Percentiles rank a stretch among this genome's conserved stretches.
These are phyloP conservation scores for Halocynthia roretzi DNA, from an alignment of 23 tunicate genomes.

Conservation along the genomic window DNA sequence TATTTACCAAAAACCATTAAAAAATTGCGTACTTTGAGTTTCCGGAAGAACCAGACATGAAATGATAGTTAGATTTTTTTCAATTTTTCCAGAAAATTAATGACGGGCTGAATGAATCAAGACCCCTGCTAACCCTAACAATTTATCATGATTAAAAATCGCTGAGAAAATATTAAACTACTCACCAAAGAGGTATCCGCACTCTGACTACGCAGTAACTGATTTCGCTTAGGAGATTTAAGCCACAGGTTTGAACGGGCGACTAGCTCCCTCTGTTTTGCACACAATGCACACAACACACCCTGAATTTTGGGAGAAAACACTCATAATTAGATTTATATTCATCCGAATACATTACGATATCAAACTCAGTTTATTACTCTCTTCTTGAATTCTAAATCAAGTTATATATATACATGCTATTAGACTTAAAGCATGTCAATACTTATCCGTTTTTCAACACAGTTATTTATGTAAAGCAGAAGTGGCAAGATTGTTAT, in stretches of 20 bases:
- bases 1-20: too few relatives aligned
- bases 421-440: too few relatives aligned
- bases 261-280: conserved; percentile 70
- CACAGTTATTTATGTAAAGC: too few relatives aligned
- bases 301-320: conserved; percentile 1
- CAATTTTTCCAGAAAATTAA: not conserved
- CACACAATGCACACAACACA: conserved; percentile 40
- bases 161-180: not conserved
- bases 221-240: conserved; percentile 14
- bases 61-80: not conserved
- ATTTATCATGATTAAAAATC: not conserved
- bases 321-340: not conserved
- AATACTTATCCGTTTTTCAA: too few relatives aligned
- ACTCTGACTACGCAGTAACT: conserved; percentile 54
- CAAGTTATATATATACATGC: too few relatives aligned
- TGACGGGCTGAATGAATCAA: too few relatives aligned
- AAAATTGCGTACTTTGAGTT: too few relatives aligned
- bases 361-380: too few relatives aligned
- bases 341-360: not conserved
- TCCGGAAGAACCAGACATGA: too few relatives aligned
- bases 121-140: too few relatives aligned
- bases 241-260: conserved; percentile 64
- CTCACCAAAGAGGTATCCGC: conserved; percentile 27
- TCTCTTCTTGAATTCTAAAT: too few relatives aligned
- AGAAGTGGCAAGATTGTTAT: too few relatives aligned